A percentile compares a stretch with the other conserved stretches of the same genome.
phyloP scores from a whole-genome alignment of 2,797 vertebrate species.

The Falco columbarius region DNA sequence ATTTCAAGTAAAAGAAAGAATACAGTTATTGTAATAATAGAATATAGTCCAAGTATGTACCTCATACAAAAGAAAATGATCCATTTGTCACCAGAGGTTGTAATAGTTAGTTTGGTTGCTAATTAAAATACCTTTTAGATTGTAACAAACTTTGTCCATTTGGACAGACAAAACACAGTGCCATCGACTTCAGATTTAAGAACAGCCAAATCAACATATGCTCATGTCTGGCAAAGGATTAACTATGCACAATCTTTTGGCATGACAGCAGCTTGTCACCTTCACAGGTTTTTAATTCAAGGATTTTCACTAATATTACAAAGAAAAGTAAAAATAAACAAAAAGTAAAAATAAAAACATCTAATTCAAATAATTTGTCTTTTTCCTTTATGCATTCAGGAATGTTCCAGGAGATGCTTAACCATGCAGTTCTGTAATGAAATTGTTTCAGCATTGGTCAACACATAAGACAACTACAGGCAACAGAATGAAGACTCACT shows the following conservation, averaged over 20 bases:
- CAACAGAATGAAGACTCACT: neutral
- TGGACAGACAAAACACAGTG: neutral
- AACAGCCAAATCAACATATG: slow-evolving; percentile 15
- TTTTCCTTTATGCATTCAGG: neutral
- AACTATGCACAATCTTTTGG: neutral
- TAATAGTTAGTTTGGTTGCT: neutral
- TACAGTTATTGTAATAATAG: neutral
- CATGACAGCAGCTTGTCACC: neutral
- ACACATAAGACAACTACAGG: neutral
- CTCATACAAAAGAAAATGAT: neutral
- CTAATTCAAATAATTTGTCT: neutral
- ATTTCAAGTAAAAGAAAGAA: neutral
- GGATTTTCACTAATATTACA: neutral
- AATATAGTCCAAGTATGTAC: neutral
- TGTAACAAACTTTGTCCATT: neutral
- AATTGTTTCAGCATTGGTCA: neutral
- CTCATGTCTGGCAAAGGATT: slow-evolving; percentile 11
- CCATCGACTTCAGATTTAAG: neutral
- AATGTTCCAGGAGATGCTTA: neutral
- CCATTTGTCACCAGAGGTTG: neutral
- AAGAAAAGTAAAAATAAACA: neutral
- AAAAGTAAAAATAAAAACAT: neutral
- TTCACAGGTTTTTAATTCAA: neutral
- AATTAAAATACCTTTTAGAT: neutral
- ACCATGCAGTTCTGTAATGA: neutral